Evolutionary conservation across 2,113 vertebrate species (phyloP).

Genomic region (Rhinoptilus africanus): DNA sequence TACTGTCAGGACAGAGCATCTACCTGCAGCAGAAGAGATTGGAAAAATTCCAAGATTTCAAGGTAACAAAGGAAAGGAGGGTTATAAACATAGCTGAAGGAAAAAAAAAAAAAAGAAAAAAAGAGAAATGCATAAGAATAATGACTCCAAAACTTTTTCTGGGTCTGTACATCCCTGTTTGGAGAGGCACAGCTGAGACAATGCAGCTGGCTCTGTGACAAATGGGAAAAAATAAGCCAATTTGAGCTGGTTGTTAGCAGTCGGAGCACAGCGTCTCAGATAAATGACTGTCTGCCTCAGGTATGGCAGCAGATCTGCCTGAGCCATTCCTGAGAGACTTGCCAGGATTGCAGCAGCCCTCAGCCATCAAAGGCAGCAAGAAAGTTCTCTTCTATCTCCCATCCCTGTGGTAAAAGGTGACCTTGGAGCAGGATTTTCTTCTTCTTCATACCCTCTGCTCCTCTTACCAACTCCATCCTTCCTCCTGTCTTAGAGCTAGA

Average conservation of each 20-base stretch:
- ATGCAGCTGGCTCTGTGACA: slow-evolving; percentile 89
- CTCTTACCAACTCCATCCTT: neutral
- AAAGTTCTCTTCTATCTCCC: slow-evolving; percentile 70
- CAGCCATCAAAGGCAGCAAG: slow-evolving; percentile 52
- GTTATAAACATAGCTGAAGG: slow-evolving; percentile 26
- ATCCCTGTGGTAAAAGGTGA: slow-evolving; percentile 77
- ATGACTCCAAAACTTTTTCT: slow-evolving; percentile 81
- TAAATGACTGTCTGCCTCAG: slow-evolving; percentile 85
- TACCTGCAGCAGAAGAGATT: slow-evolving; percentile 31
- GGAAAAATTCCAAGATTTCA: slow-evolving; percentile 35
- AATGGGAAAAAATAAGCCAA: slow-evolving; percentile 93
- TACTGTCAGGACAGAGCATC: slow-evolving; percentile 32
- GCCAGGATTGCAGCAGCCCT: slow-evolving; percentile 66
- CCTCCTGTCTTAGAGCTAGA: neutral
- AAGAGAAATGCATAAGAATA: slow-evolving; percentile 79
- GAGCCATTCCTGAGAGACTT: slow-evolving; percentile 77
- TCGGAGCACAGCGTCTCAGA: slow-evolving; percentile 75
- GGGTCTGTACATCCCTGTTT: slow-evolving; percentile 77
- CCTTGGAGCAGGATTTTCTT: slow-evolving; percentile 73
- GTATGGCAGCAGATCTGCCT: slow-evolving; percentile 84
- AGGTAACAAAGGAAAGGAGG: slow-evolving; percentile 41
- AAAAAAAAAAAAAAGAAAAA: slow-evolving; percentile 41
- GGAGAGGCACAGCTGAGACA: slow-evolving; percentile 83
- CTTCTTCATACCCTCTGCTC: neutral
- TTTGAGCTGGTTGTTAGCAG: slow-evolving; percentile 90